These are phyloP conservation scores for Oncorhynchus tshawytscha DNA, from an alignment of 2,113 vertebrate genomes.

Conservation along the genomic window DNA sequence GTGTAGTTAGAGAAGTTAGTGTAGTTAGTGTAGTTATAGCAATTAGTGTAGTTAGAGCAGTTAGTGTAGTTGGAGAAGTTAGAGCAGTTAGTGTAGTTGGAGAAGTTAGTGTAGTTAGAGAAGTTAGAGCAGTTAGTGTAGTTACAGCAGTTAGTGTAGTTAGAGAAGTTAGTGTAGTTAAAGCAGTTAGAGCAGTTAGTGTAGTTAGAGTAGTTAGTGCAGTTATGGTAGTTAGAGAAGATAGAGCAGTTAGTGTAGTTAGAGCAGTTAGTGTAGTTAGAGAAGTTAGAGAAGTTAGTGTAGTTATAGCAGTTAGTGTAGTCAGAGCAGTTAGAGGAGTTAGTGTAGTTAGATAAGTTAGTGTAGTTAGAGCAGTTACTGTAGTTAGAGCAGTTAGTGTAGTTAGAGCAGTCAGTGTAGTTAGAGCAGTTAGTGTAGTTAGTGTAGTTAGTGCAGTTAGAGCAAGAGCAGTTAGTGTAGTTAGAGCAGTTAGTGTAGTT, in stretches of 20 bases:
- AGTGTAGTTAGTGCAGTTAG: too few relatives aligned
- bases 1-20: too few relatives aligned
- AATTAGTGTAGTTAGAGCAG: too few relatives aligned
- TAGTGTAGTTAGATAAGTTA: constrained; percentile 27
- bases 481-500: not conserved
- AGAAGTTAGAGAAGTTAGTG: constrained; percentile 17
- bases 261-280: constrained; percentile 16
- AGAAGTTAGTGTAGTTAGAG: constrained; percentile 16
- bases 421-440: too few relatives aligned
- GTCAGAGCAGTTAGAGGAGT: constrained; percentile 11
- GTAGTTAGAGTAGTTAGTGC: constrained; percentile 15
- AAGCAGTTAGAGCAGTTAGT: constrained; percentile 40
- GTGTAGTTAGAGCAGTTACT: constrained; percentile 23
- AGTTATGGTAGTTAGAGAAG: constrained; percentile 20
- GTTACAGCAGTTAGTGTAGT: too few relatives aligned
- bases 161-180: constrained; percentile 42
- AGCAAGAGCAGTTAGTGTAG: too few relatives aligned
- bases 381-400: not conserved
- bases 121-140: constrained; percentile 28
- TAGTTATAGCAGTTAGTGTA: constrained; percentile 16
- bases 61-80: too few relatives aligned
- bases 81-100: too few relatives aligned
- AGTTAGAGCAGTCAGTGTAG: too few relatives aligned
- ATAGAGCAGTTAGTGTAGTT: constrained; percentile 15
- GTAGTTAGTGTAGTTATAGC: too few relatives aligned